Evolutionary conservation across 2,113 vertebrate species (phyloP), one percentile per base, ranked within the genome.

Genomic region (Scomber japonicus): DNA sequence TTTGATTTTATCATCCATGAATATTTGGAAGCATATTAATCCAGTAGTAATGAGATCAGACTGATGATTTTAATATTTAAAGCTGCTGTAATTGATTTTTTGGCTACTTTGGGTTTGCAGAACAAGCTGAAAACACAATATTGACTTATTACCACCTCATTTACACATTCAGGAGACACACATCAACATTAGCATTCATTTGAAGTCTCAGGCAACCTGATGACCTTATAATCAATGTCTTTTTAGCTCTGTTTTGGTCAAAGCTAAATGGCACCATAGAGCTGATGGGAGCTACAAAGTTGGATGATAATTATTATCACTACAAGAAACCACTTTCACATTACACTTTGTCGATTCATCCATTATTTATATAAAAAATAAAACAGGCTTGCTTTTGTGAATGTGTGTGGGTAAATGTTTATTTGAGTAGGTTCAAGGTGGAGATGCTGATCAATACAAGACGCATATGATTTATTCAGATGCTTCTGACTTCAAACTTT

Each of bases 391-490:
- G 16, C n/a, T 12, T 40, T 59, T 35, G 35, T 57, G 71, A 66
- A 68, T 8, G 0, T 66, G 45, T 51, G 44, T 57, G 53, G 44
- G 64, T 49, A 35, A 35, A 17, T 55, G 19, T 79, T 61, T 63
- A 61, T 55, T 75, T 75, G 65, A 75, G 64, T 45, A 51, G n/a
- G 51, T 57, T 67, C 27, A 66, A 31, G 30, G 9, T 55, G n/a
- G 49, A 74, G 60, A 67, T 78, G 21, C 65, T 63, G 40, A 78
- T 78, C 80, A 63, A 70, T 78, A 64, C 21, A 12, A 44, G 6
- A 45, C 3, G 16, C 13, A 17, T 50, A 21, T 56, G 24, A 59
- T 75, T 71, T 67, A 63, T 71, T 68, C 50, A 60, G 61, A 59
- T 60, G 71, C 46, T 54, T 56, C 24, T 30, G 35, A 40, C 35